These are phyloP conservation scores for Sarcoramphus papa DNA, from an alignment of 2,797 vertebrate species.

Conservation along the genomic window DNA sequence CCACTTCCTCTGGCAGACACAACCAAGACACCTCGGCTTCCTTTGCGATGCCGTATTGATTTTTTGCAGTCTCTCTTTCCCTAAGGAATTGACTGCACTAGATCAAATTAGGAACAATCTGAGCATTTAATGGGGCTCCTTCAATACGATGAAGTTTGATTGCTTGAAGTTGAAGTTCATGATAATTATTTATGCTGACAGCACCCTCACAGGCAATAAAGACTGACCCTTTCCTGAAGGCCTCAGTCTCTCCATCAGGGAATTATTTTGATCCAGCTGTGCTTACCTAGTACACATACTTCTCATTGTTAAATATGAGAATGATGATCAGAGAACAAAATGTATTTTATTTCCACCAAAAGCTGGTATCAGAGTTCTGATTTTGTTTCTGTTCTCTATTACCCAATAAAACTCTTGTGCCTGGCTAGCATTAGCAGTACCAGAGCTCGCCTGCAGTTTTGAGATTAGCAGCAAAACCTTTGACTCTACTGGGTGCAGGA, in stretches of 20 bases:
- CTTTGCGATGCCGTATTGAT: constrained; percentile 52
- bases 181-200: constrained; percentile 66
- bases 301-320: not conserved
- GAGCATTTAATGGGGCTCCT: constrained; percentile 59
- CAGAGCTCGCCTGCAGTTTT: not conserved
- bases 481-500: not conserved
- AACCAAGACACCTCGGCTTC: constrained; percentile 23
- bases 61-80: constrained; percentile 49
- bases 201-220: constrained; percentile 30
- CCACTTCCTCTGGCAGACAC: not conserved
- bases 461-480: not conserved
- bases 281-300: not conserved
- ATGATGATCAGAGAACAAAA: not conserved
- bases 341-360: not conserved
- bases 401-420: not conserved
- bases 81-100: constrained; percentile 32
- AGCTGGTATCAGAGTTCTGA: not conserved
- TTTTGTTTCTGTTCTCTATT: not conserved
- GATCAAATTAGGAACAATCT: constrained; percentile 70
- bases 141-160: constrained; percentile 53
- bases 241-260: not conserved
- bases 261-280: not conserved
- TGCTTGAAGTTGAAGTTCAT: constrained; percentile 63
- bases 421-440: not conserved
- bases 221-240: constrained; percentile 14